Evolutionary conservation across 2,113 vertebrate species (phyloP).

Genomic region (Bettongia penicillata): DNA sequence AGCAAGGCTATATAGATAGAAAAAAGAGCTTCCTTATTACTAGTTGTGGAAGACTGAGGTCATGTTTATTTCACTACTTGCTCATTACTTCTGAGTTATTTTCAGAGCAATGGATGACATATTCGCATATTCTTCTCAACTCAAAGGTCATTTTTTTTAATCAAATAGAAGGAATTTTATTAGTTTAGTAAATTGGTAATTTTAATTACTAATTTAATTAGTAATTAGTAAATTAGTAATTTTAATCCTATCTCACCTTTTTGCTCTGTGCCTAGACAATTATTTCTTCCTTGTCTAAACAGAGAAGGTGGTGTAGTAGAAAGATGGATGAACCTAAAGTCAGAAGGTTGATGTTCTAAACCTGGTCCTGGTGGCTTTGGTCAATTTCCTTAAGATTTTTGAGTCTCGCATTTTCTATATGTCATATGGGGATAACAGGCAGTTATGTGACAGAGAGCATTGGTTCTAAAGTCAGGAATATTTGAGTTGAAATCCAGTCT

Average conservation of each 20-base stretch:
- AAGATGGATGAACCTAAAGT: not conserved
- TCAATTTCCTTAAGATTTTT: not conserved
- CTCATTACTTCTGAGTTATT: not conserved
- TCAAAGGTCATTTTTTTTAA: not conserved
- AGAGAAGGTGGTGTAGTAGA: not conserved
- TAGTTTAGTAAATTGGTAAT: not conserved
- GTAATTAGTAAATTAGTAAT: not conserved
- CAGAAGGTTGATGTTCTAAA: not conserved
- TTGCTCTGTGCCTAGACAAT: not conserved
- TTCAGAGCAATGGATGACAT: not conserved
- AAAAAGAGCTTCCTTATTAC: not conserved
- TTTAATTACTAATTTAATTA: not conserved
- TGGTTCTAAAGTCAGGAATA: not conserved
- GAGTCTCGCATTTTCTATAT: not conserved
- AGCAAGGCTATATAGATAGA: not conserved
- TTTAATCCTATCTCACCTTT: not conserved
- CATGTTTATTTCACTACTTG: not conserved
- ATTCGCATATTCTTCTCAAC: not conserved
- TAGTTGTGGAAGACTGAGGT: not conserved
- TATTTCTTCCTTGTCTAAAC: not conserved
- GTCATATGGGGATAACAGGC: not conserved
- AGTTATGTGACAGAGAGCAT: not conserved
- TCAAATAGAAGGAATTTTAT: not conserved
- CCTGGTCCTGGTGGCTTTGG: not conserved
- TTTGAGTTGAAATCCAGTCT: not conserved